Conservation (phyloP, 1,140 invertebrate species). For the Tribolium madens region DNA sequence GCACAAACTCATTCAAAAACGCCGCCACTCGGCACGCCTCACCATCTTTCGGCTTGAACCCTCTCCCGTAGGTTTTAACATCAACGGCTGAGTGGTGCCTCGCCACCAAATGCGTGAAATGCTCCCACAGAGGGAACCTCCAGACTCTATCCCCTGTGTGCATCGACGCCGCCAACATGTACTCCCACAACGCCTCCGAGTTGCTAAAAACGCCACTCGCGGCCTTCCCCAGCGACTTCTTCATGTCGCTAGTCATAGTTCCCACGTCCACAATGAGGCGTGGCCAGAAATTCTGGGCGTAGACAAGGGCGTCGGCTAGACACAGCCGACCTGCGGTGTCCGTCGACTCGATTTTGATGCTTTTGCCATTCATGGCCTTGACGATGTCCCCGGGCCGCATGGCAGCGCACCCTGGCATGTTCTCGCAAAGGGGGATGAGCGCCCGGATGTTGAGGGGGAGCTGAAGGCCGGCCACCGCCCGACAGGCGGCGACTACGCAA, state of each 20-base stretch:
- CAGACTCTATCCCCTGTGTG: conserved; percentile 76
- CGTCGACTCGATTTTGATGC: conserved; percentile 75
- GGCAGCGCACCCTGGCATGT: conserved; percentile 73
- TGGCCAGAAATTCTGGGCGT: conserved; percentile 73
- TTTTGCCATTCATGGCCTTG: conserved; percentile 74
- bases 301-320: conserved; percentile 75
- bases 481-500: conserved; percentile 69
- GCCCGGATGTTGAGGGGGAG: conserved; percentile 72
- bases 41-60: conserved; percentile 61
- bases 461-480: conserved; percentile 68
- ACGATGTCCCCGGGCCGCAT: conserved; percentile 77
- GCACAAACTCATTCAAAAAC: conserved; percentile 79
- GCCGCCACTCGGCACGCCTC: conserved; percentile 78
- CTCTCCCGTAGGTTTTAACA: conserved; percentile 72
- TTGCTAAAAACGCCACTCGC: conserved; percentile 73
- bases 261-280: conserved; percentile 74
- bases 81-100: conserved; percentile 65
- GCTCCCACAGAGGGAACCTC: conserved; percentile 75
- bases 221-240: conserved; percentile 69
- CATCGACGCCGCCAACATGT: conserved; percentile 68
- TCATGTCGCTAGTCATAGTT: conserved; percentile 73
- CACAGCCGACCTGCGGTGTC: conserved; percentile 76
- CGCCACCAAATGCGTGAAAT: conserved; percentile 66
- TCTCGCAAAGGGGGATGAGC: conserved; percentile 74
- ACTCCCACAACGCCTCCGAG: conserved; percentile 68